Base-by-base conservation (phyloP, 2,888 invertebrate species). In the Dynastes maya region DNA sequence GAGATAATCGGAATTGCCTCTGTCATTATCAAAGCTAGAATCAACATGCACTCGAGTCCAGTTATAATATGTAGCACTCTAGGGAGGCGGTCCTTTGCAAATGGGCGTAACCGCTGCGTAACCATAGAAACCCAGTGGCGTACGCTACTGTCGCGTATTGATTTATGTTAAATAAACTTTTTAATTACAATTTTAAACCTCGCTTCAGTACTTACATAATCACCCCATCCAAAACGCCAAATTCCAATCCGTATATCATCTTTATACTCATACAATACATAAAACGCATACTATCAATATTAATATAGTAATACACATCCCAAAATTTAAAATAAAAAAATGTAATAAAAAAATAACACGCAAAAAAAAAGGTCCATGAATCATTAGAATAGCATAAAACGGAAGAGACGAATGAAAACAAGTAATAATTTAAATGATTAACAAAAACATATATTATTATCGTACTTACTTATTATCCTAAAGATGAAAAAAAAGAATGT, bases 381-480 rank as follows among this genome's bases (percentile, higher is more conserved):
- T 88, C 88, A 88, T 89, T 89, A 88, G 88, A 88, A 88, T 89
- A 89, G 89, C 88, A 86, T 8, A 16, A 63, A 68, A 51, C 49
- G 11, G 27, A 68, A 68, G 29, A 22, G 49, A 27, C 8, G 45
- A 11, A 45, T 45, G 45, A 67, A 67, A 67, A 86, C 16, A 37
- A 37, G 67, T 67, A 68, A 32, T 68, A 68, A 51, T 22, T 86
- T 86, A 51, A 68, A 49, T 22, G 22, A 22, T 22, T 22, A 49
- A 51, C 40, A 65, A 37, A 51, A 29, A 29, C 51, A 68, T 68
- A 22, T 68, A 68, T 37, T 37, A 37, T 37, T 37, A 37, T n/a
- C 68, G 68, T 68, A 68, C 65, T n/a, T 65, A 63, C 29, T 55
- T 55, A 55, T 55, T 22, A 63, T 63, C 55, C 22, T 63, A 63